Conservation (phyloP, 2,888 invertebrate genomes). For the Archips crataeganus region DNA sequence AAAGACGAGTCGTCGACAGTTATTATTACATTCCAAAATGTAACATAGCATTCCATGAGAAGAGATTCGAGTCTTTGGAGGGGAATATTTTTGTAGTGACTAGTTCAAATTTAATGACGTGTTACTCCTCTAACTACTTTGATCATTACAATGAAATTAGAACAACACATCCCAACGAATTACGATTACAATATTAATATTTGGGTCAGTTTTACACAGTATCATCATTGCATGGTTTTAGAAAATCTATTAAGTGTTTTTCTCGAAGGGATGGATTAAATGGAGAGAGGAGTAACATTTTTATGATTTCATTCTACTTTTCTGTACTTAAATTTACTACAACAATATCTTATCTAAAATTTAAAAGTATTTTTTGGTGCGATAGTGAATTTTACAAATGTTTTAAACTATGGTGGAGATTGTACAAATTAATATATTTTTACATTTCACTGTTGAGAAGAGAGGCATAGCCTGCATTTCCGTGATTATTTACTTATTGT, state of each 20-base stretch:
- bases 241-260: background rate
- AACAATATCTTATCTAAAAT: constrained; percentile 69
- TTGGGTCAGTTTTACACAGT: background rate
- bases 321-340: constrained; percentile 74
- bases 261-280: constrained; percentile 48
- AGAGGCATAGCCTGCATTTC: constrained; percentile 81
- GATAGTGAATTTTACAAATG: constrained; percentile 84
- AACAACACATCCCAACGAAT: background rate
- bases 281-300: constrained; percentile 62
- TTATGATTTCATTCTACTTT: constrained; percentile 72
- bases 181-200: too few species aligned
- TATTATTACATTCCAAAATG: constrained; percentile 69
- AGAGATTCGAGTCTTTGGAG: constrained; percentile 67
- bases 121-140: constrained; percentile 32
- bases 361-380: constrained; percentile 82
- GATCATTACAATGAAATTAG: background rate
- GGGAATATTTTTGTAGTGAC: constrained; percentile 68
- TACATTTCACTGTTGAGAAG: constrained; percentile 82
- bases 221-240: background rate
- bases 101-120: constrained; percentile 17
- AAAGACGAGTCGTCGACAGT: constrained; percentile 49
- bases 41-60: constrained; percentile 55
- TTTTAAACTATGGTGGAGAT: constrained; percentile 76
- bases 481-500: constrained; percentile 82
- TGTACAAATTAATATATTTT: constrained; percentile 86